A percentile compares a stretch with the other conserved stretches of the same genome.
phyloP scores from a whole-genome alignment of 1,140 invertebrate species.

The Neodiprion lecontei region DNA sequence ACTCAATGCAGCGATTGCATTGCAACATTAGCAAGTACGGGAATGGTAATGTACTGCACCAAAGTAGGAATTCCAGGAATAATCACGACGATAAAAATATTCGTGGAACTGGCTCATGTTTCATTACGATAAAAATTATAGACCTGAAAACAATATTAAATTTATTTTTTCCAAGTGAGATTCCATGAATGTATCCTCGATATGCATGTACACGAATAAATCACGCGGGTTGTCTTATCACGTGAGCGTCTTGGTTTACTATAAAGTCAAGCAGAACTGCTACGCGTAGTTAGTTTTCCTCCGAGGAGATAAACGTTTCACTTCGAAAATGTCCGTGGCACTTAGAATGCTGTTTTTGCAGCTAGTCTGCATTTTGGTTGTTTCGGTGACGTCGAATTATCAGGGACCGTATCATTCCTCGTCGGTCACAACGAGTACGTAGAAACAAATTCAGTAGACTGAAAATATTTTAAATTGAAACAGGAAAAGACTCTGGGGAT shows the following conservation, averaged over 20 bases:
- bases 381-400: neutral
- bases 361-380: neutral
- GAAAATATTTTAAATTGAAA: neutral
- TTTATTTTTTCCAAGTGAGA: too few relatives aligned
- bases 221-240: neutral
- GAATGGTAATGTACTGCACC: too few relatives aligned
- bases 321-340: neutral
- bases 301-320: too few relatives aligned
- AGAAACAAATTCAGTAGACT: neutral
- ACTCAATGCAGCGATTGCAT: too few relatives aligned
- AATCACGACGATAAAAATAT: too few relatives aligned
- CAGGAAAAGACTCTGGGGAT: too few relatives aligned
- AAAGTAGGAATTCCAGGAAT: too few relatives aligned
- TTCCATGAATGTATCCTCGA: too few relatives aligned
- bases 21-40: too few relatives aligned
- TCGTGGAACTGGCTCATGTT: too few relatives aligned
- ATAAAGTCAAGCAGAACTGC: neutral
- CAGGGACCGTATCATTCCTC: neutral
- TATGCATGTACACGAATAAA: neutral
- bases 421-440: neutral
- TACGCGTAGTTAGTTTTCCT: neutral
- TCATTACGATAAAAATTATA: too few relatives aligned
- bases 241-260: neutral
- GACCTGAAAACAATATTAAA: too few relatives aligned
- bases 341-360: neutral